Evolutionary conservation across 2,113 vertebrate genomes (phyloP), one percentile per base, ranked within the genome.

Genomic region (Lampris incognitus): DNA sequence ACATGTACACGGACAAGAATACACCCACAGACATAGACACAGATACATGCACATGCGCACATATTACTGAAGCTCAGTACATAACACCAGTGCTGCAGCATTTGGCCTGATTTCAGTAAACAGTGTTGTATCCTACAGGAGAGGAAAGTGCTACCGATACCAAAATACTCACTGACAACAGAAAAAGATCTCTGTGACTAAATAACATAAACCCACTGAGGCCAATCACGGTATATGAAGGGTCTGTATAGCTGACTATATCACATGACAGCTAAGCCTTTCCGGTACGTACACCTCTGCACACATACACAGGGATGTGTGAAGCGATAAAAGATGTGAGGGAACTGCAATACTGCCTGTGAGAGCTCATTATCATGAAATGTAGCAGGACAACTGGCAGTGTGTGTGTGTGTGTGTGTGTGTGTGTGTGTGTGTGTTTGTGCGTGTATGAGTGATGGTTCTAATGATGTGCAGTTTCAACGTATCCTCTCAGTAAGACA

Each of bases 71-170:
- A 72, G 24, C 9, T 9, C 39, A 74, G 1, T 49, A 44, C 9
- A 65, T 13, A 70, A 62, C 55, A 71, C 49, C 48, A 59, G 10
- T 4, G 13, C 61, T 48, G 61, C 62, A 69, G 63, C 58, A 72
- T 55, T 74, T 78, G 78, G 78, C 66, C 78, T 76, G 40, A 80
- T 78, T 80, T 69, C 59, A 71, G 42, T 69, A 13, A 61, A 13
- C 68, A 7, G 8, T 1, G 3, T 24, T 3, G 41, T 39, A 72
- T 42, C 36, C 54, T 74, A 62, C 13, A 6, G 1, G 40, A 39
- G 41, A 59, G 57, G 42, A 48, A 62, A 64, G 50, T 3, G 42
- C 9, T 68, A 49, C 55, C 24, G 54, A 42, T 59, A 71, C 44
- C 65, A 24, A 24, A 24, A 2, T n/a, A 72, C 54, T 69, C 63